Conservation (phyloP, 2,797 vertebrate species). For the Crocidura indochinensis region DNA sequence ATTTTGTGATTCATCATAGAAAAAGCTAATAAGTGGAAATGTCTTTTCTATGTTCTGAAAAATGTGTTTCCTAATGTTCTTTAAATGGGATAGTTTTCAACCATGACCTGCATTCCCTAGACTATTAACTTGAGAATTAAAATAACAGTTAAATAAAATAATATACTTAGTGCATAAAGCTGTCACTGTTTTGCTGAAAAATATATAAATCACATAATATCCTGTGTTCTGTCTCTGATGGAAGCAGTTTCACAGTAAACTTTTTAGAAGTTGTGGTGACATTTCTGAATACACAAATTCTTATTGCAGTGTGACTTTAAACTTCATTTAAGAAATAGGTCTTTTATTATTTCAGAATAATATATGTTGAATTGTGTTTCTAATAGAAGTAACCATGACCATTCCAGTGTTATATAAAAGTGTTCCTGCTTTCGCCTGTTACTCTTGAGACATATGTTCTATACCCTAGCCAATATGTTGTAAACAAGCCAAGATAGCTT, state of each 20-base stretch:
- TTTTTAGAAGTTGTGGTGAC: constrained; percentile 5
- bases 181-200: constrained; percentile 40
- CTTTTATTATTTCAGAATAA: not conserved
- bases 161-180: constrained; percentile 59
- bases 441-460: not conserved
- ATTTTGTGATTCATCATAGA: constrained; percentile 74
- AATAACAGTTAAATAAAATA: constrained; percentile 70
- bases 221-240: constrained; percentile 58
- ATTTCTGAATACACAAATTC: not conserved
- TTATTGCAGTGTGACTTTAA: constrained; percentile 7
- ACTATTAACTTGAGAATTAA: constrained; percentile 75
- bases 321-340: not conserved
- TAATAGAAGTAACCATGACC: not conserved
- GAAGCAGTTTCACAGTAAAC: not conserved
- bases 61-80: constrained; percentile 80
- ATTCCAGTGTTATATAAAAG: not conserved
- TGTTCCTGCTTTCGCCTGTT: not conserved
- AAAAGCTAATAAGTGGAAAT: constrained; percentile 74
- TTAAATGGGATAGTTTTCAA: constrained; percentile 79
- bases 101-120: constrained; percentile 70
- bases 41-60: constrained; percentile 62
- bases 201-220: not conserved
- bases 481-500: not conserved
- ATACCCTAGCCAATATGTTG: not conserved
- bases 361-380: not conserved